A percentile compares a stretch with the other conserved stretches of the same genome.
phyloP scores from a whole-genome alignment of 2,888 invertebrate genomes.

The Athetis lepigone region DNA sequence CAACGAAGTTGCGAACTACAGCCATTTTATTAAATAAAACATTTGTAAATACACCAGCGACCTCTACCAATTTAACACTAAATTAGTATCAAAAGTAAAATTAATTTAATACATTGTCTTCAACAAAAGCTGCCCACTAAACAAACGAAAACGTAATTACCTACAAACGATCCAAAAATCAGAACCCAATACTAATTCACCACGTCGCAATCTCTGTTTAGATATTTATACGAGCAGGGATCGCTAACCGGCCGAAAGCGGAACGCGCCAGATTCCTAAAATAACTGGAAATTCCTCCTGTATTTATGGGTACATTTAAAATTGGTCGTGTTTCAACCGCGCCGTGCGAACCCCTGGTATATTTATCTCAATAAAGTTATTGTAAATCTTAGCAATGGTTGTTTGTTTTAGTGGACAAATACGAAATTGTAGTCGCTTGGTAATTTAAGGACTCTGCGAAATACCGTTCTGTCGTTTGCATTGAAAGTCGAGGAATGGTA shows the following conservation, averaged over 20 bases:
- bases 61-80: no score
- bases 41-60: no score
- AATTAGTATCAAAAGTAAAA: no score
- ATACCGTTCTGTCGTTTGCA: slow-evolving; percentile 29
- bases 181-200: slow-evolving; percentile 27
- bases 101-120: neutral
- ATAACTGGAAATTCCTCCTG: slow-evolving; percentile 57
- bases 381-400: slow-evolving; percentile 56
- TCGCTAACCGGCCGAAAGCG: slow-evolving; percentile 32
- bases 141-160: neutral
- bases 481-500: slow-evolving; percentile 5
- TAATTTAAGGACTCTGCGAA: slow-evolving; percentile 32
- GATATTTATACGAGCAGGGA: slow-evolving; percentile 36
- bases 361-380: slow-evolving; percentile 59
- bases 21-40: no score
- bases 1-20: no score
- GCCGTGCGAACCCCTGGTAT: slow-evolving; percentile 40
- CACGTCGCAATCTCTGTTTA: slow-evolving; percentile 19
- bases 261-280: slow-evolving; percentile 58
- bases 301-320: slow-evolving; percentile 62
- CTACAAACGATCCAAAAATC: slow-evolving; percentile 17
- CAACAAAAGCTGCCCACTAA: neutral
- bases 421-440: slow-evolving; percentile 38
- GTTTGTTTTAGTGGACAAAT: slow-evolving; percentile 51
- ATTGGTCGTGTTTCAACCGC: slow-evolving; percentile 56